Conservation (phyloP, 2,888 invertebrate genomes). For the Siphlonurus alternatus region DNA sequence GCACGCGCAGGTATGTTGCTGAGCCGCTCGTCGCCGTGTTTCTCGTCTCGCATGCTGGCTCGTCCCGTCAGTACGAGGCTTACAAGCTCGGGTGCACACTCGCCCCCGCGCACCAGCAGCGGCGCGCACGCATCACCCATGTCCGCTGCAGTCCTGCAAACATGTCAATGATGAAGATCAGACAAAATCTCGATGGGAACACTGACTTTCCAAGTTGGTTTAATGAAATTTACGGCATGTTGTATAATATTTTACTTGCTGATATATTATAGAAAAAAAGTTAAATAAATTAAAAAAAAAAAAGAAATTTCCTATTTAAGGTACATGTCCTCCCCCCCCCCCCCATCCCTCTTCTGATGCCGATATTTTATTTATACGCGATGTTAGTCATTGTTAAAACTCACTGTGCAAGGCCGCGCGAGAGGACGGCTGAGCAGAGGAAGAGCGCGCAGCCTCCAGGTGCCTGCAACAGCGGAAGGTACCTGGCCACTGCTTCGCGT, state of each 20-base stretch:
- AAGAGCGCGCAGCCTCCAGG: conserved; percentile 21
- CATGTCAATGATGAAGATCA: no score
- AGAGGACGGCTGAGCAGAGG: conserved; percentile 29
- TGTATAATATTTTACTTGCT: no score
- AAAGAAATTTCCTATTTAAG: no score
- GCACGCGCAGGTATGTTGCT: conserved; percentile 27
- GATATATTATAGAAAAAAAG: no score
- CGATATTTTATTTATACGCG: neutral
- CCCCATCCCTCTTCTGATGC: neutral
- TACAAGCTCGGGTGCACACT: conserved; percentile 33
- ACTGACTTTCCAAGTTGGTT: no score
- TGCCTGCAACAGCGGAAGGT: conserved; percentile 21
- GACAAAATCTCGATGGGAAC: no score
- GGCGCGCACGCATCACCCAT: neutral
- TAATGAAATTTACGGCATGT: no score
- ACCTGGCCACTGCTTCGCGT: conserved; percentile 19
- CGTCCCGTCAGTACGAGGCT: conserved; percentile 31
- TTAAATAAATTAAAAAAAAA: no score
- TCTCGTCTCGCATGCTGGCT: conserved; percentile 18
- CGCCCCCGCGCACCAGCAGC: conserved; percentile 20
- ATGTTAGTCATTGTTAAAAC: neutral
- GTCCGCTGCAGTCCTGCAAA: conserved; percentile 16
- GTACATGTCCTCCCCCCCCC: neutral
- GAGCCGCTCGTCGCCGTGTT: conserved; percentile 13
- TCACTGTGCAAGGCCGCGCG: conserved; percentile 21